phyloP scores from a whole-genome alignment of 2,113 vertebrate species.

The Hemichromis elongatus region DNA sequence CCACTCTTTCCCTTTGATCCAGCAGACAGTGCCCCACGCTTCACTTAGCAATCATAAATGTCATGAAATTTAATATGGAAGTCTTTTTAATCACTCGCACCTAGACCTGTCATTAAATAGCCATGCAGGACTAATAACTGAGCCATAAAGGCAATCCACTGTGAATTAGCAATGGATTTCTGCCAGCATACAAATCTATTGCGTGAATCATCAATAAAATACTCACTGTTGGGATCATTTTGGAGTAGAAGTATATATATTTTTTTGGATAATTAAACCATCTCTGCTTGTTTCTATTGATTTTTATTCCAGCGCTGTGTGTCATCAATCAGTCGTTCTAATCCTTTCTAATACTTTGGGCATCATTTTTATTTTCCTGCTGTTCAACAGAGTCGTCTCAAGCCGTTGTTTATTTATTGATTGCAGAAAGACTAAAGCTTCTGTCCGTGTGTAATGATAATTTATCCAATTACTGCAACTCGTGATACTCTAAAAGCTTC shows the following conservation, averaged over 20 bases:
- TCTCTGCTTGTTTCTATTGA: background rate
- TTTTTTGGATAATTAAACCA: background rate
- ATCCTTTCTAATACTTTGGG: background rate
- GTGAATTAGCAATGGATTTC: constrained; percentile 10
- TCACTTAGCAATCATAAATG: constrained; percentile 30
- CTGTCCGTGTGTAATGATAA: background rate
- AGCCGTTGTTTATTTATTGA: background rate
- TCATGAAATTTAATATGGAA: constrained; percentile 38
- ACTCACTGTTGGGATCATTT: background rate
- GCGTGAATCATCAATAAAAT: constrained; percentile 4
- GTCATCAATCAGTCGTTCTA: background rate
- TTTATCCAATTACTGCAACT: background rate
- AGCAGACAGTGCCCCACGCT: background rate
- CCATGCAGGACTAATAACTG: constrained; percentile 27
- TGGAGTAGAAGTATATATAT: background rate
- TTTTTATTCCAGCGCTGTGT: background rate
- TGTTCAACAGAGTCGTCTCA: background rate
- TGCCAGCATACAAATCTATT: constrained; percentile 14
- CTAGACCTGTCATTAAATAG: constrained; percentile 35
- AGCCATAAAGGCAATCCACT: constrained; percentile 16
- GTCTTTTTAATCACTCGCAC: constrained; percentile 41
- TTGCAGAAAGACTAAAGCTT: background rate
- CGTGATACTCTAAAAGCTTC: background rate
- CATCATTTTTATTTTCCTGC: background rate
- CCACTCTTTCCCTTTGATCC: background rate